Base-by-base conservation (phyloP, 2,797 vertebrate genomes). In the Oreochromis grahami region DNA sequence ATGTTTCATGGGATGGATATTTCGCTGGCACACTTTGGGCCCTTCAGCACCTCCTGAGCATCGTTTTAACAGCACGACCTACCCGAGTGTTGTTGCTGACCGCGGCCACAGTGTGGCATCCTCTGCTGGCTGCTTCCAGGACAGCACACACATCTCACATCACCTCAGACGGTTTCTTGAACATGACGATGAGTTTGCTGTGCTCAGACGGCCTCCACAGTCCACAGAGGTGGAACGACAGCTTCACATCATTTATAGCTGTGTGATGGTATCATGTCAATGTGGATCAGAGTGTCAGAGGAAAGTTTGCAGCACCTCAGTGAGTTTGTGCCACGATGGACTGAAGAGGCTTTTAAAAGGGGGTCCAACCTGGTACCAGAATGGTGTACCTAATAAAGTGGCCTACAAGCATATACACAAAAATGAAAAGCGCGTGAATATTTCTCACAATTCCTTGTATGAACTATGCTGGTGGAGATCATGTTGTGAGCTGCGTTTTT, bases 261-360 rank as follows among this genome's bases (percentile, higher is more conserved):
- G 55, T 17, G 55, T 10, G 55, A 17, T 0, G 14, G 55, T 58
- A 10, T 58, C 55, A 32, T 17, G 14, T 32, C 55, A 32, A 58
- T 2, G 1, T 2, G 55, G 55, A 4, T 58, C 29, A 0, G 55
- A 1, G 26, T 58, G 14, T 1, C 1, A 17, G 0, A 32, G 26
- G 55, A 58, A 34, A 4, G 56, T 60, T 60, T 60, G 2, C 29
- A 2, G 56, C 15, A 1, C 9, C 10, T 60, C 29, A 0, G 56
- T 0, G 56, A 60, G 15, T 34, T 6, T 60, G 29, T 60, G 56
- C 15, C 29, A 11, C 15, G 9, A 60, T 10, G 15, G 29, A 34
- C 56, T 34, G 56, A 32, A 1, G 15, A 60, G 4, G 15, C 56
- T 19, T 34, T 7, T 19, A 0, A 60, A 19, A 7, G 29, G 6